Conservation (phyloP, 1,140 invertebrate species). For the Ephestia elutella region DNA sequence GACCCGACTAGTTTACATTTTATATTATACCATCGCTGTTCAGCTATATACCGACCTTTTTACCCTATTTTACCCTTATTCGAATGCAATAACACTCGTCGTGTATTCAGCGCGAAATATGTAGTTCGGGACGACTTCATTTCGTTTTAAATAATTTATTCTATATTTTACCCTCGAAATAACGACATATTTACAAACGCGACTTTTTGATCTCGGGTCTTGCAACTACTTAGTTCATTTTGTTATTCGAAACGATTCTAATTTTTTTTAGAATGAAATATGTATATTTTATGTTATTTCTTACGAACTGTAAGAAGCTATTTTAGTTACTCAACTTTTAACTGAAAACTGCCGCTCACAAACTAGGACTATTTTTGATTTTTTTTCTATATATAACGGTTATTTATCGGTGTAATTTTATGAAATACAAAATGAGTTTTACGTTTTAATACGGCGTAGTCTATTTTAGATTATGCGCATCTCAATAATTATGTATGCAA, state of each 20-base stretch:
- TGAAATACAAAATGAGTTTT: background rate
- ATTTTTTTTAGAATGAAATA: constrained; percentile 39
- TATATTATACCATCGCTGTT: background rate
- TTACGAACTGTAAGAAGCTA: constrained; percentile 31
- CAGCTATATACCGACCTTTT: background rate
- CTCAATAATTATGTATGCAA: constrained; percentile 7
- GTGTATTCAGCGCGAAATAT: constrained; percentile 62
- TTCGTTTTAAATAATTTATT: constrained; percentile 12
- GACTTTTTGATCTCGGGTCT: constrained; percentile 58
- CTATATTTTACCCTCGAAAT: constrained; percentile 29
- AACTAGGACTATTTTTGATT: constrained; percentile 27
- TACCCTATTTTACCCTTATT: constrained; percentile 1
- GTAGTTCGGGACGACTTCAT: constrained; percentile 45
- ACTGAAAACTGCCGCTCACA: constrained; percentile 29
- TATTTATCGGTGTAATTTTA: constrained; percentile 14
- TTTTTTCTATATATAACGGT: background rate
- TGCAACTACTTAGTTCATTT: constrained; percentile 42
- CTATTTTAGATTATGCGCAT: constrained; percentile 5
- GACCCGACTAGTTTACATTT: background rate
- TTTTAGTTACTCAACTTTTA: constrained; percentile 29
- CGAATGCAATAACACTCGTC: constrained; percentile 40
- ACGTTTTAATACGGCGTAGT: background rate
- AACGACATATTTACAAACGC: constrained; percentile 55
- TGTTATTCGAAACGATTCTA: constrained; percentile 42
- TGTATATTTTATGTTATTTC: constrained; percentile 56